Conservation (phyloP, 2,888 invertebrate species). For the Drosophila diplacantha region DNA sequence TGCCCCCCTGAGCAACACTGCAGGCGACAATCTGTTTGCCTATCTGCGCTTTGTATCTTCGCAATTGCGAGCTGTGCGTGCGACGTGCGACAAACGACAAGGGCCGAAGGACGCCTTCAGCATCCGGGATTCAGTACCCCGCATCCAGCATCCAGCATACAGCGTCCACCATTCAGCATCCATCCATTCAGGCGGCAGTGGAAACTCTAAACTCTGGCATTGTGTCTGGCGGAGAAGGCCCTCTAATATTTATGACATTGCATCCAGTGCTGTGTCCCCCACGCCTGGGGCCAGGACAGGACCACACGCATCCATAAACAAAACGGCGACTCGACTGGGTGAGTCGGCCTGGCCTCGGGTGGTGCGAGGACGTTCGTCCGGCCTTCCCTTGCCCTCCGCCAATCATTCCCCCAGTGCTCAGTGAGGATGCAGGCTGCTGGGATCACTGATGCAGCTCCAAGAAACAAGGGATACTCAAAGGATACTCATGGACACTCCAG, state of each 20-base stretch:
- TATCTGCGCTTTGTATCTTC: slow-evolving; percentile 63
- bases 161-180: slow-evolving; percentile 1
- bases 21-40: slow-evolving; percentile 69
- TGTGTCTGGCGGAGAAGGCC: slow-evolving; percentile 37
- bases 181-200: slow-evolving; percentile 7
- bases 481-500: not conserved
- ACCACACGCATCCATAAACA: slow-evolving; percentile 25
- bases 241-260: slow-evolving; percentile 66
- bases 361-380: not conserved
- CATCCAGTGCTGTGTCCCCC: slow-evolving; percentile 9
- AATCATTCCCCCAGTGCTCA: not conserved
- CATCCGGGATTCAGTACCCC: slow-evolving; percentile 4
- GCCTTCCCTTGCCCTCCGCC: not conserved
- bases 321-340: slow-evolving; percentile 5
- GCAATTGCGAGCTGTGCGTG: slow-evolving; percentile 36
- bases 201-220: slow-evolving; percentile 25
- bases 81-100: slow-evolving; percentile 22
- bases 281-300: slow-evolving; percentile 7
- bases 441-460: not conserved
- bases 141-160: not conserved
- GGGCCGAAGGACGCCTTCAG: slow-evolving; percentile 8
- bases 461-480: not conserved
- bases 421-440: not conserved
- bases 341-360: slow-evolving; percentile 1
- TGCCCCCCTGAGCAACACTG: slow-evolving; percentile 57